Evolutionary conservation across 2,113 vertebrate genomes (phyloP).

Genomic region (Perca flavescens): DNA sequence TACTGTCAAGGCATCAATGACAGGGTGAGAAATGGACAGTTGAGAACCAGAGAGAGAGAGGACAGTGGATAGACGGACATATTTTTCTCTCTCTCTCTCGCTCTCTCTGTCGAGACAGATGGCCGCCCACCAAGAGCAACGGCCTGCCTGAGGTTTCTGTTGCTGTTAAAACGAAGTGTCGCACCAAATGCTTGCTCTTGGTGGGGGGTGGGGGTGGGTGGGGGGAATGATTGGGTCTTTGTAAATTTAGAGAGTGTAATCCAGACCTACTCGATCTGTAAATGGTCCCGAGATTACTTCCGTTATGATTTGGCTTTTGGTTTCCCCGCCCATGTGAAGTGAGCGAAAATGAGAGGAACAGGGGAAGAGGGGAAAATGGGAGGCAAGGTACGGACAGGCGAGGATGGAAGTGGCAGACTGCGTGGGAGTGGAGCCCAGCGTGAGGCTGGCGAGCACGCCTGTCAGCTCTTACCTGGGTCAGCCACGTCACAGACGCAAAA

Average conservation of each 20-base stretch:
- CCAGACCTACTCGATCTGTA: too few species aligned
- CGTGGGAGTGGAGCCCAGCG: slow-evolving; percentile 52
- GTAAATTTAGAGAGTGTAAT: too few species aligned
- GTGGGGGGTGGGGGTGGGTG: not conserved
- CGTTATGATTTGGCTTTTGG: slow-evolving; percentile 9
- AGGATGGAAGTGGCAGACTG: slow-evolving; percentile 60
- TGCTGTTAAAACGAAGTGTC: too few species aligned
- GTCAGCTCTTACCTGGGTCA: slow-evolving; percentile 72
- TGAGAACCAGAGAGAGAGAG: not conserved
- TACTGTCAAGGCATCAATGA: slow-evolving; percentile 46
- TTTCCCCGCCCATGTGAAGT: slow-evolving; percentile 16
- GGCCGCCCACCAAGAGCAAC: too few species aligned
- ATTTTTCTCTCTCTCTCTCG: too few species aligned
- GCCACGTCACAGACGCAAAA: slow-evolving; percentile 35
- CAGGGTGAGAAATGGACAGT: slow-evolving; percentile 2
- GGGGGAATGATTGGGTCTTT: too few species aligned
- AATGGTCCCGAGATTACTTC: too few species aligned
- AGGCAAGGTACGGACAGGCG: slow-evolving; percentile 21
- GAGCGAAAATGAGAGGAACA: slow-evolving; percentile 24
- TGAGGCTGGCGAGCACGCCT: slow-evolving; percentile 58
- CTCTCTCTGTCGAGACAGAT: too few species aligned
- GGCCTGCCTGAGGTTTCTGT: too few species aligned
- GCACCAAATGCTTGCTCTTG: too few species aligned
- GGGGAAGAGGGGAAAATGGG: slow-evolving; percentile 1
- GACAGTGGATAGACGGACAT: not conserved